A percentile compares a stretch with the other conserved stretches of the same genome.
These are phyloP conservation scores for Biston betularia DNA, from an alignment of 2,888 invertebrate species.

Conservation along the genomic window DNA sequence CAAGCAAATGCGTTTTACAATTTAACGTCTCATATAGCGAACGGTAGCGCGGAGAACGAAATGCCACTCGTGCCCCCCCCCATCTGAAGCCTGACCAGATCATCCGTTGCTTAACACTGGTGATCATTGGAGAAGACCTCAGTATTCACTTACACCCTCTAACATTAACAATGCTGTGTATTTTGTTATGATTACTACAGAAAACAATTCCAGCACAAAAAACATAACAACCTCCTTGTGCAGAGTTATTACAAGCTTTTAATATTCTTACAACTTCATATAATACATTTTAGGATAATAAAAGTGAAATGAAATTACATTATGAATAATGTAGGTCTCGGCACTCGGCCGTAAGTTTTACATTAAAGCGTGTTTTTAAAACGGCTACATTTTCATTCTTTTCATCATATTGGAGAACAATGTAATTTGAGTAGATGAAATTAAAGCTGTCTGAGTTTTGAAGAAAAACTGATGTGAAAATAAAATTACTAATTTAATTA, in stretches of 20 bases:
- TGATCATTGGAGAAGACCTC: no score
- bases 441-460: not conserved
- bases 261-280: conserved; percentile 7
- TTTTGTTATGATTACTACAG: not conserved
- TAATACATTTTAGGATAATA: conserved; percentile 16
- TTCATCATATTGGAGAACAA: not conserved
- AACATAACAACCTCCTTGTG: conserved; percentile 3
- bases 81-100: not conserved
- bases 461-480: not conserved
- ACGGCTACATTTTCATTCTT: not conserved
- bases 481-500: no score
- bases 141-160: not conserved
- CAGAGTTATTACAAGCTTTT: conserved; percentile 1
- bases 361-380: not conserved
- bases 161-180: not conserved
- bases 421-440: not conserved
- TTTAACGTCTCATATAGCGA: no score
- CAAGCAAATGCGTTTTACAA: no score
- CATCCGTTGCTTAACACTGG: no score
- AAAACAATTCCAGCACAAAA: not conserved
- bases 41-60: not conserved
- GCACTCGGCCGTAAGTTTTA: conserved; percentile 7
- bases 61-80: not conserved
- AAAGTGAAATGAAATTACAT: conserved; percentile 23
- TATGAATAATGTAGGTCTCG: conserved; percentile 13